Percentiles rank a stretch among this genome's conserved stretches.
Conservation (phyloP, 2,888 invertebrate species). For the Papilio demoleus region DNA sequence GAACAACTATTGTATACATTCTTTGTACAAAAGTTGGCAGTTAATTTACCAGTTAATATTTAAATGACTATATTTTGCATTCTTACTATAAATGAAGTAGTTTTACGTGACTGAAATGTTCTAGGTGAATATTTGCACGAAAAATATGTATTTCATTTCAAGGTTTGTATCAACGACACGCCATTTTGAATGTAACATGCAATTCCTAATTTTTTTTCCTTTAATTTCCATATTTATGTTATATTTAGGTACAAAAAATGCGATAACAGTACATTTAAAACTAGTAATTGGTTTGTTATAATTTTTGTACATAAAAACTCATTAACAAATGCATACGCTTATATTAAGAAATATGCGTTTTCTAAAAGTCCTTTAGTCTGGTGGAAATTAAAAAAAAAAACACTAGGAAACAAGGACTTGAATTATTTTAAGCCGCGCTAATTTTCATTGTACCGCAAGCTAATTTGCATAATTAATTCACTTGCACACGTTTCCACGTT, state of each 20-base stretch:
- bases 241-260: not conserved
- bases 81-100: slow-evolving; percentile 30
- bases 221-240: not conserved
- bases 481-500: slow-evolving; percentile 55
- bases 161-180: slow-evolving; percentile 2
- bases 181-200: not conserved
- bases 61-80: slow-evolving; percentile 29
- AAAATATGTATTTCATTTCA: not conserved
- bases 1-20: slow-evolving; percentile 15
- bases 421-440: slow-evolving; percentile 54
- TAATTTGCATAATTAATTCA: slow-evolving; percentile 76
- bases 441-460: slow-evolving; percentile 70
- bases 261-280: not conserved
- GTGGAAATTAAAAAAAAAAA: too few relatives aligned
- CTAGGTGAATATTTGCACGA: slow-evolving; percentile 6
- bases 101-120: slow-evolving; percentile 32
- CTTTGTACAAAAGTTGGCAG: slow-evolving; percentile 16
- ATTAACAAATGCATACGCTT: not conserved
- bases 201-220: not conserved
- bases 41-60: slow-evolving; percentile 32
- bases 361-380: too few relatives aligned
- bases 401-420: slow-evolving; percentile 7
- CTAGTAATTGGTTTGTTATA: too few relatives aligned
- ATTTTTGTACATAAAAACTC: not conserved
- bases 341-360: not conserved